A percentile compares a stretch with the other conserved stretches of the same genome.
Conservation (phyloP, 2,113 vertebrate genomes). For the Colius striatus region DNA sequence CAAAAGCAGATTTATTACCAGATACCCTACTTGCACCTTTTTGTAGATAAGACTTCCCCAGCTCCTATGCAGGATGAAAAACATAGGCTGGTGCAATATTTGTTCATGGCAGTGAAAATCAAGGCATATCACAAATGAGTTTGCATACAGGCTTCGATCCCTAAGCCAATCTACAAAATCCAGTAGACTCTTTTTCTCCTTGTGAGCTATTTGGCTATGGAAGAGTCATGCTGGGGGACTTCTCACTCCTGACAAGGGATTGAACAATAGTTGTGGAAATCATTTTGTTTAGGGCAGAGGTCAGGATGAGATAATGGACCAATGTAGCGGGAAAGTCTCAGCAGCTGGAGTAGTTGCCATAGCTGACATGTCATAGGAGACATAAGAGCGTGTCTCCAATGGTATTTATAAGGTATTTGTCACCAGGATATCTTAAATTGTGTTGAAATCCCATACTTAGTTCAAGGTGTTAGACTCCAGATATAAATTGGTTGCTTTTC, state of each 20-base stretch:
- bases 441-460: background rate
- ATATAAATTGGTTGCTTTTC: background rate
- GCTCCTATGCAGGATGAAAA: background rate
- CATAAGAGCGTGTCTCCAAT: background rate
- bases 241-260: background rate
- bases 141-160: background rate
- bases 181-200: background rate
- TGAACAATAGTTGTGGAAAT: background rate
- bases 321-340: background rate
- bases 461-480: background rate
- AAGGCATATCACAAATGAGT: background rate
- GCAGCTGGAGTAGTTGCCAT: background rate
- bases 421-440: background rate
- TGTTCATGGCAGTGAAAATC: background rate
- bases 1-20: background rate
- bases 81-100: background rate
- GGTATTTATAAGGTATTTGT: background rate
- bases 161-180: background rate
- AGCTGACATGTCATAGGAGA: background rate
- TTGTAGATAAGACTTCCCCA: background rate
- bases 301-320: background rate
- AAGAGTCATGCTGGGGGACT: background rate
- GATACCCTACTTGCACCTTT: background rate
- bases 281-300: background rate
- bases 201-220: background rate